Conservation (phyloP, 2,888 invertebrate species). For the Dynastes tityus region DNA sequence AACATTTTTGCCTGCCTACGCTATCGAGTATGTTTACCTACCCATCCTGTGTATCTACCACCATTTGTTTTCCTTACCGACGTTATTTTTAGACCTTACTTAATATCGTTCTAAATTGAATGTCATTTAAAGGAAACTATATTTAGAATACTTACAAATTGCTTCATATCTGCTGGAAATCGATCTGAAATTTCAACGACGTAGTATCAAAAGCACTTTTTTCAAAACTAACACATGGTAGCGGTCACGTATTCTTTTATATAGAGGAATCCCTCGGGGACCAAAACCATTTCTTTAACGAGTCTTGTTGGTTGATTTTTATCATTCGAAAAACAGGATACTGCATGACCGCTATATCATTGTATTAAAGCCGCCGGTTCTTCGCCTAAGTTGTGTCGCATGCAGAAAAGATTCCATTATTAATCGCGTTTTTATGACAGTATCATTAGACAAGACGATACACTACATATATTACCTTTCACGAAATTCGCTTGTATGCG, state of each 20-base stretch:
- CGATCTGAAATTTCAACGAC: not conserved
- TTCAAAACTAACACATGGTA: constrained; percentile 9
- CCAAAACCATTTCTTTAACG: constrained; percentile 11
- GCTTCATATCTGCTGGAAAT: not conserved
- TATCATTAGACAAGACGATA: constrained; percentile 7
- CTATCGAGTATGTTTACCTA: no score
- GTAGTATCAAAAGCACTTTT: constrained; percentile 9
- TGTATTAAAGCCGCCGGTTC: not conserved
- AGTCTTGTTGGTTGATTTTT: constrained; percentile 16
- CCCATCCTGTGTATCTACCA: no score
- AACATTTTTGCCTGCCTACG: no score
- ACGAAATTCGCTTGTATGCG: no score
- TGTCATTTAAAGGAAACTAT: not conserved
- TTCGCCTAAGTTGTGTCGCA: not conserved
- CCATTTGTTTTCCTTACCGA: no score
- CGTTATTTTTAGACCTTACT: not conserved
- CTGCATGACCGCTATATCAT: not conserved
- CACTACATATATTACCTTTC: no score
- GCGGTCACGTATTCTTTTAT: constrained; percentile 25
- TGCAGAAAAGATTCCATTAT: constrained; percentile 24
- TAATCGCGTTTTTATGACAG: constrained; percentile 23
- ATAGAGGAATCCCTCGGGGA: constrained; percentile 5
- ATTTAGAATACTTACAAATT: not conserved
- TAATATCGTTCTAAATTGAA: not conserved
- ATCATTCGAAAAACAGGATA: constrained; percentile 15